Base-by-base conservation (phyloP, 2,797 vertebrate genomes). In the Muscicapa comitata region DNA sequence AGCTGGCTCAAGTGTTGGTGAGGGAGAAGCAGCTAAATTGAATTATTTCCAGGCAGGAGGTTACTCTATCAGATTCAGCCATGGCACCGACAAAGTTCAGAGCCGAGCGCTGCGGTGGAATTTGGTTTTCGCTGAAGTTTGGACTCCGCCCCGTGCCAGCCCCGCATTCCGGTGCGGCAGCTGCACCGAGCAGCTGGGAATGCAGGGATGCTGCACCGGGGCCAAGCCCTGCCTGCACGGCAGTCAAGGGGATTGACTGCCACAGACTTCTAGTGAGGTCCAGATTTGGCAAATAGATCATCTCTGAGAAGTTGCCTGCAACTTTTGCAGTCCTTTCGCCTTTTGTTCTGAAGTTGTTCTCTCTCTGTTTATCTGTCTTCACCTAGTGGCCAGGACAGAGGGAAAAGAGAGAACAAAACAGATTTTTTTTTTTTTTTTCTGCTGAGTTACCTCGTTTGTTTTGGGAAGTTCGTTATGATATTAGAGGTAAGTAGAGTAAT, bases 101-200 rank as follows among this genome's bases (percentile, higher is more conserved):
- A 53, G 35, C 80, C 57, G 5, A 67, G 74, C 1, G 0, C 33
- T 19, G 71, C 21, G 45, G 23, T 61, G 77, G 74, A 75, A 70
- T 47, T 47, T 24, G 62, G 72, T 88, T 59, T 61, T 11, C 18
- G 0, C 33, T 42, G 63, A 15, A 59, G 83, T 20, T 55, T 3
- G 42, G 87, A 5, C 19, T 29, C n/a, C 0, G 0, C 28, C n/a
- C 83, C 13, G 1, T 51, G 91, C 54, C 93, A 86, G 86, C 53
- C 37, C 73, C 7, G 5, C 90, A 35, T 95, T 95, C 96, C 96
- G 59, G 13, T 0, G 40, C 0, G 33, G 94, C 95, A 93, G 96
- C 95, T 95, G 93, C 67, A 35, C 74, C 12, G 4, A 24, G 86
- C 96, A 97, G 95, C 96, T 95, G 95, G 92, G 93, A 96, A 96